Evolutionary conservation across 2,113 vertebrate species (phyloP), one percentile per base, ranked within the genome.

Genomic region (Monopterus albus): DNA sequence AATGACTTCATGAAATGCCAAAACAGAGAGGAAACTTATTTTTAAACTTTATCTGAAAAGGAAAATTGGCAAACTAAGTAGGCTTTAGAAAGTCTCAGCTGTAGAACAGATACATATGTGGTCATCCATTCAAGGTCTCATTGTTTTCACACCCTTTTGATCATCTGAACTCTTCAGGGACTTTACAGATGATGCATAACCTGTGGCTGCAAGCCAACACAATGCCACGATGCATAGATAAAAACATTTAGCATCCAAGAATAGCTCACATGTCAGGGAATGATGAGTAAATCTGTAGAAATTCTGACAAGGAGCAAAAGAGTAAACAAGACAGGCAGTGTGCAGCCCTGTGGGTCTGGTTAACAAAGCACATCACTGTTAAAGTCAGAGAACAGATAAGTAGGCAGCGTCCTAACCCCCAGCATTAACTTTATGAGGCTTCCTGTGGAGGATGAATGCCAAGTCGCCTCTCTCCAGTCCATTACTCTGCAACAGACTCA

Each of bases 391-490:
- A 61, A 65, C 59, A 63, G 65, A 64, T 26, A 29, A 75, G 59
- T 77, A 49, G 20, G 56, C 60, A 13, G 21, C 66, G 49, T 47
- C 17, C 52, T 21, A 62, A 64, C 43, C 18, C 39, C 11, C 26
- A 21, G 51, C 57, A 62, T 75, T 78, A 64, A 49, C 58, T 82
- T 84, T 62, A 79, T 55, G 64, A 73, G 67, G 14, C 29, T 64
- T 77, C 49, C 64, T 55, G 65, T 42, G 56, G 33, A 31, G 43
- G 26, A 50, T 28, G 11, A 42, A 38, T 46, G 57, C 23, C 20
- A 65, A 33, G 49, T 9, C 20, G 10, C 25, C 49, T 73, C 60
- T 47, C 40, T 63, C 46, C 70, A 45, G 66, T 74, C 50, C 13
- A 57, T 80, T 60, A 62, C 66, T 47, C 12, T 43, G 2, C n/a